Base-by-base conservation (phyloP, 1,140 invertebrate species). In the Scaptomyza graminum region DNA sequence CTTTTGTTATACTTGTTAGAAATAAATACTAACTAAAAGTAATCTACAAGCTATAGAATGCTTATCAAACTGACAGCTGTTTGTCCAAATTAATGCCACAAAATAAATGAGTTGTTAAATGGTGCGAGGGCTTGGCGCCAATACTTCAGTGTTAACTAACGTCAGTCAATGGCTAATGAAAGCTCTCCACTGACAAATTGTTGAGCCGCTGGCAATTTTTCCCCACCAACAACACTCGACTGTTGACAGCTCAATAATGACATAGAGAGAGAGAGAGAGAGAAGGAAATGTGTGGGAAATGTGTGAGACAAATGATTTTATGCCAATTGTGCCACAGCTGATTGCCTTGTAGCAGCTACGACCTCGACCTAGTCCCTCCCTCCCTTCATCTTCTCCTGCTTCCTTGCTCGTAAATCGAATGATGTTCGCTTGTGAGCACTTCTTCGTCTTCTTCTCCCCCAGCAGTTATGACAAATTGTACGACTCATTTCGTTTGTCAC, bases 21-120 rank as follows among this genome's bases (percentile, higher is more conserved):
- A 55, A 37, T 3, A 3, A 37, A 18, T 22, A 22, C 28, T 56
- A 56, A 31, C 31, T 65, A 46, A 41, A 34, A 59, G 47, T 28
- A 25, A 37, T n/a, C 16, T 13, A 34, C 47, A 57, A 22, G 18
- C 18, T 22, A 22, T 31, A 52, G 31, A 44, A 5, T 34, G 41
- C 18, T 34, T 18, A 55, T 64, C 51, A 34, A 31, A 37, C 22
- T 59, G 69, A 59, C 69, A 72, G 69, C 43, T 67, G 63, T 65
- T 70, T 50, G 67, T 61, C 50, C 49, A 43, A 56, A 65, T 50
- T 55, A 70, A 70, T 56, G 51, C 51, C 61, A 12, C 41, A n/a
- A 55, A 73, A 68, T 73, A 62, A 73, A 73, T 73, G 70, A 73
- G 50, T 52, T 68, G 51, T 73, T 68, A 73, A 73, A 68, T 62